Evolutionary conservation across 2,888 invertebrate species (phyloP), one percentile per base, ranked within the genome.

Genomic region (Cloeon dipterum): DNA sequence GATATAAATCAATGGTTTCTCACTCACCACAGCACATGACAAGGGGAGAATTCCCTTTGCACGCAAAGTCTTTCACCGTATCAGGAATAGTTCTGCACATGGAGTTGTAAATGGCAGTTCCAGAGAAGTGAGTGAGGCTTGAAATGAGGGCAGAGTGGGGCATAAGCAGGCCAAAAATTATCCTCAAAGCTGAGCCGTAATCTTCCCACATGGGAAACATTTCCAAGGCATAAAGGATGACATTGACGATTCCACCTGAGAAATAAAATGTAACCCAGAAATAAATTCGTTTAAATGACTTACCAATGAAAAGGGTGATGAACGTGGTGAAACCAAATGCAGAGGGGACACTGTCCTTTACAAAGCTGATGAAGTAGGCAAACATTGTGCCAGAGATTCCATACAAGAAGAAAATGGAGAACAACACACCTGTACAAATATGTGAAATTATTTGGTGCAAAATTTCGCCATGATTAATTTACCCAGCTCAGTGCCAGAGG

Each of bases 311-410:
- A 37, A 54, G 50, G 35, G 57, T 49, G 45, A 59, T 46, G 10
- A 55, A 48, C 11, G 55, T 49, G 38, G 57, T n/a, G 8, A 23
- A 8, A 10, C 33, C 54, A 40, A 55, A 55, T 44, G 66, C 62
- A 10, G 63, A 57, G 13, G 69, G 59, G 8, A 59, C 54, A 2
- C 61, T 58, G 23, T 56, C 57, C 42, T 59, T 58, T 14, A 57
- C 42, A 45, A 63, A 62, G 37, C 62, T 63, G 39, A 63, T 55
- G 4, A 71, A 49, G 53, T 82, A 83, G 38, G 70, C 58, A 44
- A 70, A 61, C 10, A 74, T 65, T 44, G 79, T 61, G 47, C 68
- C 66, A 23, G 70, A 59, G 42, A 68, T 45, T 5, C 70, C 67
- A 43, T 70, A 74, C 34, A 70, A 45, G 1, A 68, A 3, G 35